Evolutionary conservation across 2,888 invertebrate species (phyloP).

Genomic region (Drosophila demipolita): DNA sequence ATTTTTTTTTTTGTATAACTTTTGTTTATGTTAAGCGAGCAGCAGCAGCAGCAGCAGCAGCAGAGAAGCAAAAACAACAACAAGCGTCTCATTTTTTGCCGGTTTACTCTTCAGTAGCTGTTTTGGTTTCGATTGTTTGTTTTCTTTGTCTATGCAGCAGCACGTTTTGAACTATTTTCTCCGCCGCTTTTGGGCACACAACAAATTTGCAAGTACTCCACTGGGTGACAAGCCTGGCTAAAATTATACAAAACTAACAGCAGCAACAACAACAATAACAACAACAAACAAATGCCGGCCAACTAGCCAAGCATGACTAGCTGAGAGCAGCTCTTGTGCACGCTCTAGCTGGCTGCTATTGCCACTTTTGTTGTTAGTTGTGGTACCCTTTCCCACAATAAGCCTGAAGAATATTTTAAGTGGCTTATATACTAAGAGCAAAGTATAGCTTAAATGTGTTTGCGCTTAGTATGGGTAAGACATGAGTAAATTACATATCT

Average conservation of each 20-base stretch:
- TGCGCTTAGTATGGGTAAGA: neutral
- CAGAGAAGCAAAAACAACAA: conserved; percentile 15
- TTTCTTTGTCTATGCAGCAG: conserved; percentile 65
- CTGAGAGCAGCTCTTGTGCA: conserved; percentile 64
- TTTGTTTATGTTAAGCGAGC: conserved; percentile 60
- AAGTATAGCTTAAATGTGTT: neutral
- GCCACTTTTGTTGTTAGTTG: conserved; percentile 6
- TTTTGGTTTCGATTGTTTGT: conserved; percentile 47
- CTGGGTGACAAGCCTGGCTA: conserved; percentile 24
- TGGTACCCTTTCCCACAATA: conserved; percentile 22
- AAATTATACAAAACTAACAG: conserved; percentile 8
- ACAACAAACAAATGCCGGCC: conserved; percentile 16
- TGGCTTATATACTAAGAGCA: neutral
- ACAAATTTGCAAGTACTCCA: conserved; percentile 49
- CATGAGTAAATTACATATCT: neutral
- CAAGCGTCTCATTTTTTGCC: conserved; percentile 24
- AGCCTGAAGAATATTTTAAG: neutral
- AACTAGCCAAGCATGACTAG: conserved; percentile 35
- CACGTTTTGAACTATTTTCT: conserved; percentile 67
- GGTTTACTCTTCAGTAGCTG: conserved; percentile 49
- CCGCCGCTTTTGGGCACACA: conserved; percentile 43
- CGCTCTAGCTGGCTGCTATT: conserved; percentile 30
- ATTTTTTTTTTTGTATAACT: conserved; percentile 49
- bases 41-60: conserved; percentile 16
- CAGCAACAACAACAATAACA: conserved; percentile 16